Evolutionary conservation across 2,113 vertebrate genomes (phyloP), one percentile per base, ranked within the genome.

Genomic region (Periophthalmodon schlosseri): DNA sequence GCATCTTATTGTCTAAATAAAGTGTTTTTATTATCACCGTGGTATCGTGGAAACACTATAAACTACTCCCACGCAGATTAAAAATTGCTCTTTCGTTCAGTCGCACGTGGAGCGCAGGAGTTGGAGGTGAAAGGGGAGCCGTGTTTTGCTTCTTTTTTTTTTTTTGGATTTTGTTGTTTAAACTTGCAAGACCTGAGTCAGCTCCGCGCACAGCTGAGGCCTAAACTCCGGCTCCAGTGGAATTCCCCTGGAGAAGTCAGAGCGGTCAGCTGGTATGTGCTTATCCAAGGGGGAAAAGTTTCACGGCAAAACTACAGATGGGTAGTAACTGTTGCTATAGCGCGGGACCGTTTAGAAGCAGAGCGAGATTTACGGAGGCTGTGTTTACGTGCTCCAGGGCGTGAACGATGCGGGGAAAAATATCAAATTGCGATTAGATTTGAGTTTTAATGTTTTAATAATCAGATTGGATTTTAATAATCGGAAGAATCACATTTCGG

Each of bases 181-280:
- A 60, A 33, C 18, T 65, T 7, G 63, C 49, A 83, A 36, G 52
- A 21, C 81, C 83, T 54, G 70, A 83, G 73, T 87, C 84, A 89
- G 86, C 65, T 65, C 34, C 81, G 78, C 6, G 46, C 46, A 72
- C 72, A 80, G 77, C 79, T 89, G 71, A 87, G 64, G 73, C 69
- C 83, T 84, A 70, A 72, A 57, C 66, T 88, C 85, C 52, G 10
- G 86, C 82, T 91, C 86, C 46, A 56, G 72, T 80, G 86, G 86
- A 89, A 89, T 80, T 86, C 78, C 89, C 88, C 85, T 24, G 66
- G 61, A 39, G 63, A 39, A 44, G 63, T 65, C 33, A 13, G 63
- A 65, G 63, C 18, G 63, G 57, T 73, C 64, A 74, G 80, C 69
- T 68, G 50, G 61, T 73, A 18, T 79, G 77, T 86, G 86, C 86